These are phyloP conservation scores for Herminia tarsipennalis DNA, from an alignment of 2,888 invertebrate species.

Conservation along the genomic window DNA sequence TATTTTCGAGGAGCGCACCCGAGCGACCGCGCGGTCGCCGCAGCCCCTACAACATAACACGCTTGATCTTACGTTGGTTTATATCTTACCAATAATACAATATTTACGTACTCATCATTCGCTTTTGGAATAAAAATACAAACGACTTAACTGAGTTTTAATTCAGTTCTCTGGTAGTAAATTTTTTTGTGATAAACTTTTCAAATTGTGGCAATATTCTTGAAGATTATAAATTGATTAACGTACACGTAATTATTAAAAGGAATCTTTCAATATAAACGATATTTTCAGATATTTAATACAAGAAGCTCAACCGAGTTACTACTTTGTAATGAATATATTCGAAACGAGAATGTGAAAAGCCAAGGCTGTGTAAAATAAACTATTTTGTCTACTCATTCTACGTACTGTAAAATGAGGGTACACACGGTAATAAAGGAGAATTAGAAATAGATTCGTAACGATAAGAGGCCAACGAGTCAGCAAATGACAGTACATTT, in stretches of 20 bases:
- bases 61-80: conserved; percentile 43
- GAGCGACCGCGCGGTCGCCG: conserved; percentile 34
- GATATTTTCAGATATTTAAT: too few species aligned
- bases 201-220: too few species aligned
- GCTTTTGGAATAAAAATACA: conserved; percentile 20
- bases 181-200: background rate
- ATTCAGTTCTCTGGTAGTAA: background rate
- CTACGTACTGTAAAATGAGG: background rate
- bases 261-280: too few species aligned
- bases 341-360: background rate
- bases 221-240: too few species aligned
- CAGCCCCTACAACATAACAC: conserved; percentile 48
- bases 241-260: too few species aligned
- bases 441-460: background rate
- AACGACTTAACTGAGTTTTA: background rate
- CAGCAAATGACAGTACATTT: background rate
- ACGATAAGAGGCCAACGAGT: background rate
- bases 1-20: conserved; percentile 69
- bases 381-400: background rate
- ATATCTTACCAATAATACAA: conserved; percentile 32
- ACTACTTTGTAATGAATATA: too few species aligned
- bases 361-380: background rate
- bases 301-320: too few species aligned
- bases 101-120: conserved; percentile 19
- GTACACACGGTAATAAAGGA: background rate